Evolutionary conservation across 2,888 invertebrate species (phyloP).

Genomic region (Parnassius glacialis): DNA sequence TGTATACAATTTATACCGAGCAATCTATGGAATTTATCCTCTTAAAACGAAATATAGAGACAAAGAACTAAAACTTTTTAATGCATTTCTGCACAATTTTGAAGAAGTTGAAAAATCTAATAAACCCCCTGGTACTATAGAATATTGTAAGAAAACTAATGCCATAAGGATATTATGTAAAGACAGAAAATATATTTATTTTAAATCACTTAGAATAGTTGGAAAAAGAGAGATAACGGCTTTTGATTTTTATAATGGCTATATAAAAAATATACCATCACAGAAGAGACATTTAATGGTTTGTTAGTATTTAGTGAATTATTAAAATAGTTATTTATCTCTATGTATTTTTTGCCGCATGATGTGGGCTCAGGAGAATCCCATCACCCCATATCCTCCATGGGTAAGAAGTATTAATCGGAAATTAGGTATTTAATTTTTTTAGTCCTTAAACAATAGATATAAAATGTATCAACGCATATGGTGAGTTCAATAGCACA

Average conservation of each 20-base stretch:
- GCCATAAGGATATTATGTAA: conserved; percentile 84
- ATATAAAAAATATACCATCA: conserved; percentile 81
- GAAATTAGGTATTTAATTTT: too few species aligned
- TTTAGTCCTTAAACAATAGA: too few species aligned
- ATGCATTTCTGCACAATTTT: conserved; percentile 64
- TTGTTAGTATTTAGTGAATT: conserved; percentile 42
- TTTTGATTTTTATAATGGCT: conserved; percentile 93
- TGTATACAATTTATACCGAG: conserved; percentile 87
- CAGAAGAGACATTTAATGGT: conserved; percentile 56
- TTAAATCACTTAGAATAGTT: conserved; percentile 83
- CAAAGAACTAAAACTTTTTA: conserved; percentile 82
- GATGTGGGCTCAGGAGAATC: too few species aligned
- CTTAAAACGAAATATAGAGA: conserved; percentile 83
- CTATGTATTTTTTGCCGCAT: too few species aligned
- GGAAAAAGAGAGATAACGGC: conserved; percentile 88
- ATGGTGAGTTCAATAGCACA: too few species aligned
- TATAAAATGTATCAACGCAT: too few species aligned
- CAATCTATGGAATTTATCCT: conserved; percentile 83
- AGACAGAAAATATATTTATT: conserved; percentile 83
- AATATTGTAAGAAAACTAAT: conserved; percentile 80
- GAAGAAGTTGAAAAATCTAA: conserved; percentile 39
- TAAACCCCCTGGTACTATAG: conserved; percentile 78
- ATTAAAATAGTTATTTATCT: too few species aligned
- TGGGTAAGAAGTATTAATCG: too few species aligned
- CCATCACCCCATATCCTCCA: too few species aligned